phyloP scores from a whole-genome alignment of 2,797 vertebrate genomes.

The Anguilla obscura region DNA sequence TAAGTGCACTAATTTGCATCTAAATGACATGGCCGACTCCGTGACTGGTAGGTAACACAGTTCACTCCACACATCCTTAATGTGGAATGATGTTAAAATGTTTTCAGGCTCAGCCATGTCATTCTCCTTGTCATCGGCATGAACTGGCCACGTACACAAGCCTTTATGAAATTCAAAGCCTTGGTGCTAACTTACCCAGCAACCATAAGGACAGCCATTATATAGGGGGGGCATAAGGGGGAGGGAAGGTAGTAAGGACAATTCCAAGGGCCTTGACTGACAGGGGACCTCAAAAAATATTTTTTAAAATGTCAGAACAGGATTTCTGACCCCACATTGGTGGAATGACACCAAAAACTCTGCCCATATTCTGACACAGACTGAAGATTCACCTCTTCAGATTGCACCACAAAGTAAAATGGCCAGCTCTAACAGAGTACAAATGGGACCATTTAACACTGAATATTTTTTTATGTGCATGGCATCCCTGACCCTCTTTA shows the following conservation, averaged over 20 bases:
- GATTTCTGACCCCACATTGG: not conserved
- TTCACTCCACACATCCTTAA: not conserved
- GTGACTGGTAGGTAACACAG: not conserved
- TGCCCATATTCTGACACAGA: not conserved
- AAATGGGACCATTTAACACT: too few relatives aligned
- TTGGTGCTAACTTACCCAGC: not conserved
- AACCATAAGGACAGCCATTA: not conserved
- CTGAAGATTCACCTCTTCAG: not conserved
- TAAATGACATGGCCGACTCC: not conserved
- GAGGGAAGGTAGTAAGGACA: too few relatives aligned
- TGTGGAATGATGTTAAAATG: not conserved
- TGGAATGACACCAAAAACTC: not conserved
- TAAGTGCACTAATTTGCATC: not conserved
- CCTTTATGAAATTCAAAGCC: not conserved
- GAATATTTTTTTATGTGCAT: too few relatives aligned
- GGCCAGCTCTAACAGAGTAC: too few relatives aligned
- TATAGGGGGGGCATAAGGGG: not conserved
- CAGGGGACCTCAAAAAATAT: not conserved
- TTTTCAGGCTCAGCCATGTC: not conserved
- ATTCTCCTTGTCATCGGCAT: not conserved
- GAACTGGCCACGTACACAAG: not conserved
- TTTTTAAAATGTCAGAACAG: too few relatives aligned
- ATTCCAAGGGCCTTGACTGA: not conserved
- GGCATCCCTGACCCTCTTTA: too few relatives aligned
- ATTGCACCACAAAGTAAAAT: not conserved